Evolutionary conservation across 2,797 vertebrate species (phyloP).

Genomic region (Danio tinwini): DNA sequence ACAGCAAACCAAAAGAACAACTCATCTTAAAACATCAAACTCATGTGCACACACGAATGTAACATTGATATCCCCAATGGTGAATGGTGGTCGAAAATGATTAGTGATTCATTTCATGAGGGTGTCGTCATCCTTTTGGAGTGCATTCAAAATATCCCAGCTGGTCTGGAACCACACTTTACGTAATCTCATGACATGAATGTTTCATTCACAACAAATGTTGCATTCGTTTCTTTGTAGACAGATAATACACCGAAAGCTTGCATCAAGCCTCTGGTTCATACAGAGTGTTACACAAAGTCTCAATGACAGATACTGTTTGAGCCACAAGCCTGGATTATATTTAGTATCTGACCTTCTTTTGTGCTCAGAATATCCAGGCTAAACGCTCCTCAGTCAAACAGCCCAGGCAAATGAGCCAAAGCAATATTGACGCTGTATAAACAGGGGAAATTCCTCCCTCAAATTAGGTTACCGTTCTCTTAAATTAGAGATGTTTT

Average conservation of each 20-base stretch:
- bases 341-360: conserved; percentile 42
- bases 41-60: too few relatives aligned
- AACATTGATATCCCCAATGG: too few relatives aligned
- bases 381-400: conserved; percentile 28
- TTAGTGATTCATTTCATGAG: neutral
- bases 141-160: too few relatives aligned
- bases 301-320: conserved; percentile 25
- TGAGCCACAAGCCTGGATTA: conserved; percentile 31
- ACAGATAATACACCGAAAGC: neutral
- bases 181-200: neutral
- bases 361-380: conserved; percentile 31
- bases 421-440: conserved; percentile 49
- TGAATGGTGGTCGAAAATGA: too few relatives aligned
- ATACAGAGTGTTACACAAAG: neutral
- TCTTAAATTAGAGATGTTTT: conserved; percentile 54
- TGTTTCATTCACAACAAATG: neutral
- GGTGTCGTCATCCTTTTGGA: too few relatives aligned
- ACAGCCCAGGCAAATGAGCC: conserved; percentile 33
- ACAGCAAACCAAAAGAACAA: too few relatives aligned
- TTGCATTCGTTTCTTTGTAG: neutral
- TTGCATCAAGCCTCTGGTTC: conserved; percentile 10
- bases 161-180: neutral
- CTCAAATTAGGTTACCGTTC: conserved; percentile 45
- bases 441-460: conserved; percentile 49
- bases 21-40: too few relatives aligned